A percentile compares a stretch with the other conserved stretches of the same genome.
Evolutionary conservation across 1,140 invertebrate species (phyloP).

Genomic region (Drosophila athabasca): DNA sequence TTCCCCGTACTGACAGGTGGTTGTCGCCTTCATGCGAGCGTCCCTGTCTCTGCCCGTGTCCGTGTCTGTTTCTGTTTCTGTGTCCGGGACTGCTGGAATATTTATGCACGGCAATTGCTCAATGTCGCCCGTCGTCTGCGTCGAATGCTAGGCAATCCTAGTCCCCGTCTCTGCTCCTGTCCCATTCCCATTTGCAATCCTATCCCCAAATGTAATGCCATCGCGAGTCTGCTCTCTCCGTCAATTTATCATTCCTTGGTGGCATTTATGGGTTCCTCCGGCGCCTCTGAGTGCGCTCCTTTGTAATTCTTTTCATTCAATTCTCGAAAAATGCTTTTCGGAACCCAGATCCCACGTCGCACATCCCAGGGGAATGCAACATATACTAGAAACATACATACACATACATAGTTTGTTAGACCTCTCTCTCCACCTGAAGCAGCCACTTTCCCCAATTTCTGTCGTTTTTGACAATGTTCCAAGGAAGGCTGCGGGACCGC

Average conservation of each 20-base stretch:
- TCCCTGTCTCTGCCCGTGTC: background rate
- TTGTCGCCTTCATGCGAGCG: constrained; percentile 20
- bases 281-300: background rate
- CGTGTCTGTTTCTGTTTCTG: background rate
- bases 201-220: constrained; percentile 44
- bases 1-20: constrained; percentile 55
- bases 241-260: constrained; percentile 61
- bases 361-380: constrained; percentile 14
- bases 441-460: constrained; percentile 61
- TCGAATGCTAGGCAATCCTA: constrained; percentile 22
- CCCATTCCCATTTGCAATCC: background rate
- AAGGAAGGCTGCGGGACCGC: background rate
- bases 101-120: constrained; percentile 77
- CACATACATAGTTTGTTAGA: no score
- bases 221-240: constrained; percentile 33
- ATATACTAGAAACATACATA: no score
- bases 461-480: background rate
- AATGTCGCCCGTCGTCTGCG: constrained; percentile 61
- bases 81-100: constrained; percentile 44
- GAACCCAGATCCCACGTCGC: background rate
- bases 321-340: constrained; percentile 32
- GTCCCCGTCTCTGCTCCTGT: constrained; percentile 11
- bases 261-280: constrained; percentile 38
- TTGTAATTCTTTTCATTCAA: constrained; percentile 67
- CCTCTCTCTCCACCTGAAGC: constrained; percentile 23